Evolutionary conservation across 2,888 invertebrate genomes (phyloP).

Genomic region (Agonopterix subpropinquella): DNA sequence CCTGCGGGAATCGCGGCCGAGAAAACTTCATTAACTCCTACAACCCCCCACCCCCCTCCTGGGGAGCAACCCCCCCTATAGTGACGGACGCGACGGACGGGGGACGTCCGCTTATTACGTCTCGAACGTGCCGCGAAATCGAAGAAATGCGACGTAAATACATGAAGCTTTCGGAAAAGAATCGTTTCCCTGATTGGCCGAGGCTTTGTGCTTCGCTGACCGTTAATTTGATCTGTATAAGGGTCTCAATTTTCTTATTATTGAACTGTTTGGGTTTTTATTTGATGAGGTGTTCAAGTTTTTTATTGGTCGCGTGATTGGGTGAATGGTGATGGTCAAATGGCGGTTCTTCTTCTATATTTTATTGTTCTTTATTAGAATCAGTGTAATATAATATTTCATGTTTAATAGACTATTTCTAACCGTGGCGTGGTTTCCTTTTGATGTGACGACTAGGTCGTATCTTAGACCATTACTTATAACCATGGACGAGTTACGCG

Average conservation of each 20-base stretch:
- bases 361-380: too few relatives aligned
- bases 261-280: slow-evolving; percentile 52
- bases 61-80: slow-evolving; percentile 17
- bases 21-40: slow-evolving; percentile 76
- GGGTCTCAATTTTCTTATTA: slow-evolving; percentile 54
- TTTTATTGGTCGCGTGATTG: neutral
- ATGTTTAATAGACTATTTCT: too few relatives aligned
- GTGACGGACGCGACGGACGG: slow-evolving; percentile 44
- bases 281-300: slow-evolving; percentile 27
- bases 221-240: slow-evolving; percentile 69
- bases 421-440: too few relatives aligned
- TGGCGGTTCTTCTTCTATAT: too few relatives aligned
- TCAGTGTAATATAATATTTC: too few relatives aligned
- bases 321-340: neutral
- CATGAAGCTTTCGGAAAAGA: slow-evolving; percentile 59
- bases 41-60: slow-evolving; percentile 37
- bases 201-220: slow-evolving; percentile 64
- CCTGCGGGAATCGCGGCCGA: slow-evolving; percentile 73
- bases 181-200: slow-evolving; percentile 64
- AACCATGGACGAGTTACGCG: too few relatives aligned
- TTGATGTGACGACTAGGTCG: too few relatives aligned
- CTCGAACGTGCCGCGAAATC: slow-evolving; percentile 73
- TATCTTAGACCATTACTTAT: too few relatives aligned
- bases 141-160: slow-evolving; percentile 74
- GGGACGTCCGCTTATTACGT: slow-evolving; percentile 69